Conservation (phyloP, 2,797 vertebrate species). For the Sternarchorhynchus goeldii region DNA sequence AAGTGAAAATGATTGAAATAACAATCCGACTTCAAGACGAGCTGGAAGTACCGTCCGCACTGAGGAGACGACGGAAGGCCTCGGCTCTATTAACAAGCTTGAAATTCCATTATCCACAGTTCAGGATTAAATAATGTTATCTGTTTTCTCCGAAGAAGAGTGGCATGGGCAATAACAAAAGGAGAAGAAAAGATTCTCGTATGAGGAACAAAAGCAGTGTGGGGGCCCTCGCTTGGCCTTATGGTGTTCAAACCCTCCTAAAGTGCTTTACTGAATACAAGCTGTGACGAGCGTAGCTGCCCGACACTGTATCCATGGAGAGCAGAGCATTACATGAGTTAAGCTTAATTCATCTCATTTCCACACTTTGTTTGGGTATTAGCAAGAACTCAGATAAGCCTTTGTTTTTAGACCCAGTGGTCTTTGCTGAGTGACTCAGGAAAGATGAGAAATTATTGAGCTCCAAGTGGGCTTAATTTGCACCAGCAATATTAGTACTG, state of each 20-base stretch:
- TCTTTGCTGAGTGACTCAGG: not conserved
- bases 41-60: slow-evolving; percentile 38
- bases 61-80: slow-evolving; percentile 9
- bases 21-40: slow-evolving; percentile 48
- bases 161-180: slow-evolving; percentile 48
- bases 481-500: too few relatives aligned
- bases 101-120: slow-evolving; percentile 61
- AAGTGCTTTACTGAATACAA: slow-evolving; percentile 62
- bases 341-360: slow-evolving; percentile 76
- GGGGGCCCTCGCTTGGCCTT: slow-evolving; percentile 54
- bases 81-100: slow-evolving; percentile 56
- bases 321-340: slow-evolving; percentile 63
- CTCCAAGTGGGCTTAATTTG: too few relatives aligned
- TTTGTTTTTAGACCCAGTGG: slow-evolving; percentile 21
- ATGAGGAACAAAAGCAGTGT: slow-evolving; percentile 50
- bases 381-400: slow-evolving; percentile 27
- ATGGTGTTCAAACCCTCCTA: slow-evolving; percentile 58
- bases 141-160: slow-evolving; percentile 48
- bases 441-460: not conserved
- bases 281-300: slow-evolving; percentile 59
- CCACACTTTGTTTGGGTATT: slow-evolving; percentile 58
- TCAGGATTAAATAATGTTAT: slow-evolving; percentile 61
- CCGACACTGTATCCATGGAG: slow-evolving; percentile 54
- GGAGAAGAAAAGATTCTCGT: slow-evolving; percentile 44
- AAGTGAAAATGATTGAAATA: slow-evolving; percentile 52